These are phyloP conservation scores for Coendou prehensilis DNA, from an alignment of 2,797 vertebrate species.

Conservation along the genomic window DNA sequence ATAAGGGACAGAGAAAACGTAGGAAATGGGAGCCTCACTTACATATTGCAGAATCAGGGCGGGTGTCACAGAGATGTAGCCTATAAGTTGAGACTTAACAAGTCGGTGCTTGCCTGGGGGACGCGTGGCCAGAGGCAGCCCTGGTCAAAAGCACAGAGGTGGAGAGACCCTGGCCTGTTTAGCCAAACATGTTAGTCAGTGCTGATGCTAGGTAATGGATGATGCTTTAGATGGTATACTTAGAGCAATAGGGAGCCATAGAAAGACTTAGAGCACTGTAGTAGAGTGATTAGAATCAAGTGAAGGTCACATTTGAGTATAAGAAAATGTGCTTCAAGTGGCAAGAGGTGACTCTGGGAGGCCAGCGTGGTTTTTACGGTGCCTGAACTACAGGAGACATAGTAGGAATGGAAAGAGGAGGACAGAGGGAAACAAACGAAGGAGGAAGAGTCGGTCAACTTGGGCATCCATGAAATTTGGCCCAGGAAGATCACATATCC, in stretches of 20 bases:
- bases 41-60: accelerated
- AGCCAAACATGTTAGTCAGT: background rate
- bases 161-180: background rate
- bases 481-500: background rate
- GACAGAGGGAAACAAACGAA: background rate
- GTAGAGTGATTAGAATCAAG: background rate
- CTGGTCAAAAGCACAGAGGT: background rate
- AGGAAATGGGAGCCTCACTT: too few relatives aligned
- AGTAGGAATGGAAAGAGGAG: background rate
- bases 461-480: background rate
- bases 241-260: background rate
- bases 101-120: background rate
- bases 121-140: background rate
- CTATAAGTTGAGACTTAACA: background rate
- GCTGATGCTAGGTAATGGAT: accelerated
- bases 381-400: background rate
- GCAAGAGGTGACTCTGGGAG: background rate
- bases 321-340: background rate
- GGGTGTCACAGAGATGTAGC: background rate
- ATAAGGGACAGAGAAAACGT: accelerated
- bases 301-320: background rate
- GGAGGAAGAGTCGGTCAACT: background rate
- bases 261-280: background rate
- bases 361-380: background rate
- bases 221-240: background rate